Percentiles rank a stretch among this genome's conserved stretches.
These are phyloP conservation scores for Leuciscus waleckii DNA, from an alignment of 2,797 vertebrate species.

Conservation along the genomic window DNA sequence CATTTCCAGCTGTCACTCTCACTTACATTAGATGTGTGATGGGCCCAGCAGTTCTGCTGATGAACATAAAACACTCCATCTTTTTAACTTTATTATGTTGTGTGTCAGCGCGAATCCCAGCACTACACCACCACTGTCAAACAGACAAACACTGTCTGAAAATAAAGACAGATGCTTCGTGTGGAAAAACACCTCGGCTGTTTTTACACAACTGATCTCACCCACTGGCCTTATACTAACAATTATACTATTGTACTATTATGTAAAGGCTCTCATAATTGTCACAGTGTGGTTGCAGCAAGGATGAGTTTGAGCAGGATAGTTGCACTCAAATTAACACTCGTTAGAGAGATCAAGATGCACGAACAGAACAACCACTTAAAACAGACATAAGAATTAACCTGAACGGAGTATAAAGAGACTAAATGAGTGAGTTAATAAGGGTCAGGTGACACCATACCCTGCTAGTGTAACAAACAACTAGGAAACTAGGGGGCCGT, in stretches of 20 bases:
- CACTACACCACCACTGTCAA: slow-evolving; percentile 59
- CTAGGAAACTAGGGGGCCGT: neutral
- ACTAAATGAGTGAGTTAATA: no score
- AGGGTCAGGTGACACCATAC: neutral
- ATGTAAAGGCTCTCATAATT: neutral
- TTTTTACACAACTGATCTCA: slow-evolving; percentile 61
- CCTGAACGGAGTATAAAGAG: neutral
- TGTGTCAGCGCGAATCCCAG: slow-evolving; percentile 37
- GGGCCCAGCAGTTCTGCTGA: neutral
- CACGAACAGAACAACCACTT: neutral
- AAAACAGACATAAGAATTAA: neutral
- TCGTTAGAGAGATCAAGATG: neutral
- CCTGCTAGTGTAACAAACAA: neutral
- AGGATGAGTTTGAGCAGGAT: neutral
- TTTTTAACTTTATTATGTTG: slow-evolving; percentile 34
- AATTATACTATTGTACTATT: neutral
- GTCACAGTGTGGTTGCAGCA: neutral
- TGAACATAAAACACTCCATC: slow-evolving; percentile 15
- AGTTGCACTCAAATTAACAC: neutral
- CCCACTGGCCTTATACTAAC: slow-evolving; percentile 58
- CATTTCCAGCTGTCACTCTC: slow-evolving; percentile 3
- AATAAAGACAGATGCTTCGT: slow-evolving; percentile 64
- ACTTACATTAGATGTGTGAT: neutral
- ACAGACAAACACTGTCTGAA: slow-evolving; percentile 59
- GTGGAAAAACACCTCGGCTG: slow-evolving; percentile 48